A percentile compares a stretch with the other conserved stretches of the same genome.
Conservation (phyloP, 2,888 invertebrate genomes). For the Drosophila rellima region DNA sequence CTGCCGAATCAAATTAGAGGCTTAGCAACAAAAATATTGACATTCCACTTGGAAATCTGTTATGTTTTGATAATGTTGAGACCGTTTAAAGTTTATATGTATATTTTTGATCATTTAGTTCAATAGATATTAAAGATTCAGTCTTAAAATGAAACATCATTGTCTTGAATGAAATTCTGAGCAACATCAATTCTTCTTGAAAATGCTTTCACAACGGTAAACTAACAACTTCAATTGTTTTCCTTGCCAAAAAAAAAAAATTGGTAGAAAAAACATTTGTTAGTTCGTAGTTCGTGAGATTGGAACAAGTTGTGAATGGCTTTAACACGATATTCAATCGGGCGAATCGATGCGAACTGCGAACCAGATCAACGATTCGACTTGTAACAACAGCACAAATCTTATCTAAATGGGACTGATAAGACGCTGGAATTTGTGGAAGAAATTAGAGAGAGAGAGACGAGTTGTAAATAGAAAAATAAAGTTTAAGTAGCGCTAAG, state of each 20-base stretch:
- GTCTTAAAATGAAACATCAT: too few species aligned
- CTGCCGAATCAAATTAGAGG: too few species aligned
- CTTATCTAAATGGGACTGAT: constrained; percentile 42
- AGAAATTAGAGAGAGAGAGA: background rate
- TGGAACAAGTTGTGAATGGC: constrained; percentile 55
- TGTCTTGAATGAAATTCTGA: background rate
- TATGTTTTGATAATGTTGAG: too few species aligned
- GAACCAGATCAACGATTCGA: constrained; percentile 21
- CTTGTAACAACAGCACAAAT: constrained; percentile 12
- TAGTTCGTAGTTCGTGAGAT: constrained; percentile 55
- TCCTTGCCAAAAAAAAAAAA: background rate
- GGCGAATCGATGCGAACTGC: constrained; percentile 46
- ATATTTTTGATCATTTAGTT: too few species aligned
- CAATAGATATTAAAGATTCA: too few species aligned
- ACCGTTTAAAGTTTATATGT: too few species aligned
- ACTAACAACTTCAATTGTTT: constrained; percentile 7
- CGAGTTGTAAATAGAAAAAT: constrained; percentile 19
- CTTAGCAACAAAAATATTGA: too few species aligned
- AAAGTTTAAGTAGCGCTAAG: constrained; percentile 78
- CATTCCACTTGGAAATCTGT: too few species aligned
- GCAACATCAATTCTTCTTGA: background rate
- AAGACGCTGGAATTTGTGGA: constrained; percentile 46
- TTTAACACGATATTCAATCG: constrained; percentile 63
- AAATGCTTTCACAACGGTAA: constrained; percentile 17
- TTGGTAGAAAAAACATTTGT: constrained; percentile 8